Conservation (phyloP, 2,888 invertebrate genomes). For the Eilema caniola region DNA sequence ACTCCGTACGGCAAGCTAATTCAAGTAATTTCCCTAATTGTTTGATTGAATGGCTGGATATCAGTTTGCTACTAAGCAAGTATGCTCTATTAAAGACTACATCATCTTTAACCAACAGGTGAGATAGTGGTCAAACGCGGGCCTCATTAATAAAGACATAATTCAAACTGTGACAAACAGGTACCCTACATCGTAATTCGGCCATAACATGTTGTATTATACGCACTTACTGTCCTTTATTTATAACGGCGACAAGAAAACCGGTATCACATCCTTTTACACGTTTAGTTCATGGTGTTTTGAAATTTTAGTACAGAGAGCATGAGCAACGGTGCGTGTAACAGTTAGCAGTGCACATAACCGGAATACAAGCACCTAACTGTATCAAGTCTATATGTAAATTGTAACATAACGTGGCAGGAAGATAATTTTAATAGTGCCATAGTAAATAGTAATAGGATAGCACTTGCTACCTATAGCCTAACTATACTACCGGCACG, state of each 20-base stretch:
- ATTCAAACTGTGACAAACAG: too few species aligned
- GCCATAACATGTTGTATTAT: background rate
- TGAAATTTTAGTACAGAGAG: background rate
- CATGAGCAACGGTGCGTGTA: constrained; percentile 3
- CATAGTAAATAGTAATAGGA: background rate
- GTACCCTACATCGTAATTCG: background rate
- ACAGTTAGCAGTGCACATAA: background rate
- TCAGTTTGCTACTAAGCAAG: too few species aligned
- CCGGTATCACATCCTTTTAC: background rate
- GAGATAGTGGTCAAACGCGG: too few species aligned
- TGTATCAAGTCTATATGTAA: constrained; percentile 32
- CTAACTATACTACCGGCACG: too few species aligned
- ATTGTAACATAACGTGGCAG: constrained; percentile 54
- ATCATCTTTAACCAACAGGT: too few species aligned
- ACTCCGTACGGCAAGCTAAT: too few species aligned
- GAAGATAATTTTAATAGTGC: constrained; percentile 45
- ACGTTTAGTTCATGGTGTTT: background rate
- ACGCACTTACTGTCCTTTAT: background rate
- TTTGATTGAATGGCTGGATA: too few species aligned
- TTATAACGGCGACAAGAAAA: background rate
- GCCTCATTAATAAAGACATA: background rate
- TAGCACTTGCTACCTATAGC: too few species aligned
- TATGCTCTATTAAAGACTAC: too few species aligned
- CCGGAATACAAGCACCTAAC: constrained; percentile 22
- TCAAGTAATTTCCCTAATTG: too few species aligned